phyloP scores from a whole-genome alignment of 2,797 vertebrate species.

The Diplodus puntazzo region DNA sequence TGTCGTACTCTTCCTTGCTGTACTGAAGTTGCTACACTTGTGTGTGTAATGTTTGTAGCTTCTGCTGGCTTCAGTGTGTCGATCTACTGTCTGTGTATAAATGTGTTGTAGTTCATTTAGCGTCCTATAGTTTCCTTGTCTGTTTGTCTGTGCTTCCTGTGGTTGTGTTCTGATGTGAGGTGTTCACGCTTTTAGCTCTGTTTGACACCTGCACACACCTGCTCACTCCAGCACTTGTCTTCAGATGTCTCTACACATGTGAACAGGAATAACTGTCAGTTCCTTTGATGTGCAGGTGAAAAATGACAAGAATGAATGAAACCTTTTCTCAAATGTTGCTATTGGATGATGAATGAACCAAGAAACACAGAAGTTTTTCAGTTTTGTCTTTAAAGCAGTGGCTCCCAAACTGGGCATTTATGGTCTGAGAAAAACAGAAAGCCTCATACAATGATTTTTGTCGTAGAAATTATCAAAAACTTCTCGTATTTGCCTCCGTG shows the following conservation, averaged over 20 bases:
- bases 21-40: constrained; percentile 15
- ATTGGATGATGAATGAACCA: neutral
- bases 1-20: constrained; percentile 18
- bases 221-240: neutral
- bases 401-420: neutral
- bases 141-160: constrained; percentile 14
- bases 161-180: neutral
- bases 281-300: neutral
- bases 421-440: no score
- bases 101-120: constrained; percentile 14
- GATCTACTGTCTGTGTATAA: neutral
- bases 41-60: constrained; percentile 22
- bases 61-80: constrained; percentile 39
- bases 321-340: neutral
- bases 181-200: neutral
- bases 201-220: neutral
- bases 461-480: neutral
- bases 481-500: neutral
- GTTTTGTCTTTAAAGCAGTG: neutral
- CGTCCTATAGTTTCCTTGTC: neutral
- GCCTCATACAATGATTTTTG: neutral
- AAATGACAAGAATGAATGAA: neutral
- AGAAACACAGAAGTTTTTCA: neutral
- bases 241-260: neutral
- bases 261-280: neutral